Conservation (phyloP, 2,888 invertebrate genomes). For the Anthrax anthrax region DNA sequence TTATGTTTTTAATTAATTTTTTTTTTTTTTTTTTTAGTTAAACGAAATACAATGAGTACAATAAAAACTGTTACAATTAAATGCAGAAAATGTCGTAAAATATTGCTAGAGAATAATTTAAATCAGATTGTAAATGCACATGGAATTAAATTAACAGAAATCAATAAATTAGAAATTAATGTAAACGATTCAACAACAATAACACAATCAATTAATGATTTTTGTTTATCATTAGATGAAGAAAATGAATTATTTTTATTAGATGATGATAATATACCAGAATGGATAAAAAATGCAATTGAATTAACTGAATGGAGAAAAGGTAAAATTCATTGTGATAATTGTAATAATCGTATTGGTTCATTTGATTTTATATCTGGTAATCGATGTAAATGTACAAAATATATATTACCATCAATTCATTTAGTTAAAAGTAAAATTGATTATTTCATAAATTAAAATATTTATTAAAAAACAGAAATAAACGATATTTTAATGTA, state of each 20-base stretch:
- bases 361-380: constrained; percentile 53
- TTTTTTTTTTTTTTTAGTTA: background rate
- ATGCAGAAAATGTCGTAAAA: constrained; percentile 38
- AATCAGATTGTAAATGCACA: constrained; percentile 16
- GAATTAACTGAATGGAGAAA: constrained; percentile 47
- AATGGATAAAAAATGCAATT: constrained; percentile 41
- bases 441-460: constrained; percentile 28
- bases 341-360: constrained; percentile 47
- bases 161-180: constrained; percentile 28
- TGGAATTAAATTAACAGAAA: constrained; percentile 19
- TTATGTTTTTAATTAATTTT: no score
- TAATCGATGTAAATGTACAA: constrained; percentile 45
- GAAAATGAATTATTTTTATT: constrained; percentile 35
- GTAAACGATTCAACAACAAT: no score
- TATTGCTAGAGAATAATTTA: constrained; percentile 25
- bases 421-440: constrained; percentile 50
- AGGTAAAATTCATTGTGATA: constrained; percentile 49
- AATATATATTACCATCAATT: constrained; percentile 41
- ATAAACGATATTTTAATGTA: no score
- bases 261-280: constrained; percentile 41
- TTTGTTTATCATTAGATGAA: constrained; percentile 17
- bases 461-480: background rate
- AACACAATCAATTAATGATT: constrained; percentile 15
- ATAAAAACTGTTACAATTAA: constrained; percentile 17
- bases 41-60: background rate